phyloP scores from a whole-genome alignment of 2,797 vertebrate species.

The Falco biarmicus region DNA sequence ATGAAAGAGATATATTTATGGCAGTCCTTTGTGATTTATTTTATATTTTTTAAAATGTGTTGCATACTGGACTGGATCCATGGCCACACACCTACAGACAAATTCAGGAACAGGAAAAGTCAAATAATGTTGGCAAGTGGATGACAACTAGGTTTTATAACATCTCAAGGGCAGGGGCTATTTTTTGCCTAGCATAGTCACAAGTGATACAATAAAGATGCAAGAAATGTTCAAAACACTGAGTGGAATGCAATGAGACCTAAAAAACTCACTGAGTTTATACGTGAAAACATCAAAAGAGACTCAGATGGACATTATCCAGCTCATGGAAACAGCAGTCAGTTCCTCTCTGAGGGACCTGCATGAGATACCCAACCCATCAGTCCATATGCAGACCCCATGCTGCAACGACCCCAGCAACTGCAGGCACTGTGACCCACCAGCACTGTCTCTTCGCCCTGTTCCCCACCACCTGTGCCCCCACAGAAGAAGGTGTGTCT shows the following conservation, averaged over 20 bases:
- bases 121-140: background rate
- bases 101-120: background rate
- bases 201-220: background rate
- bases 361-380: background rate
- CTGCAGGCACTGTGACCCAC: rapidly evolving
- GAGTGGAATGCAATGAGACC: background rate
- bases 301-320: background rate
- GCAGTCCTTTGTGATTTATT: background rate
- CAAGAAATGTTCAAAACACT: background rate
- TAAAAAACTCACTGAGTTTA: background rate
- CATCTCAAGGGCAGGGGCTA: background rate
- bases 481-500: background rate
- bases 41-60: background rate
- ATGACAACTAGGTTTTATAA: background rate
- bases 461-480: background rate
- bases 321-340: background rate
- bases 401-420: rapidly evolving
- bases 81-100: background rate
- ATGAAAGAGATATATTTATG: slow-evolving; percentile 7
- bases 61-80: background rate
- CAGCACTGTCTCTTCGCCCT: rapidly evolving
- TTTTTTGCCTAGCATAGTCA: background rate
- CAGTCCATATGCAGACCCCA: rapidly evolving
- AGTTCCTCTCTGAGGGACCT: background rate
- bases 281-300: background rate